These are phyloP conservation scores for Parotia lawesii DNA, from an alignment of 2,113 vertebrate species.

Conservation along the genomic window DNA sequence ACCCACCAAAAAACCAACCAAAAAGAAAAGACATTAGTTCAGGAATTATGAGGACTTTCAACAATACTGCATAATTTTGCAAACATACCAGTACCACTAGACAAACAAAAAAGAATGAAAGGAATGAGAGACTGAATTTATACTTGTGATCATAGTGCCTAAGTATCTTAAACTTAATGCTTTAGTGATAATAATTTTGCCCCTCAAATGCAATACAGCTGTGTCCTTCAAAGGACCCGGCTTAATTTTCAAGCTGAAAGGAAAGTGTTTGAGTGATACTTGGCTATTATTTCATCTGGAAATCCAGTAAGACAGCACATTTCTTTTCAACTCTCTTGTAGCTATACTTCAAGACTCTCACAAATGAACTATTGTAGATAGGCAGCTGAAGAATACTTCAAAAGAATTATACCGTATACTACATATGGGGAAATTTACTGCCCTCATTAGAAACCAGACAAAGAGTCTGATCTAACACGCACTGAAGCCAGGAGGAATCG, in stretches of 20 bases:
- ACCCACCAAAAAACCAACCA: not conserved
- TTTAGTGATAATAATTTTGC: constrained; percentile 59
- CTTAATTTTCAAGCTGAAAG: constrained; percentile 61
- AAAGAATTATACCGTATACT: constrained; percentile 48
- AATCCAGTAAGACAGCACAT: constrained; percentile 60
- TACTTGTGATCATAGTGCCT: constrained; percentile 20
- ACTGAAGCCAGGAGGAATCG: not conserved
- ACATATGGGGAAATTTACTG: constrained; percentile 46
- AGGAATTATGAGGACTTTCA: constrained; percentile 38
- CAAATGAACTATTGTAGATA: constrained; percentile 46
- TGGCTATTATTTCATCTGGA: constrained; percentile 70
- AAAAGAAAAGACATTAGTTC: not conserved
- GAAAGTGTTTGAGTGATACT: constrained; percentile 56
- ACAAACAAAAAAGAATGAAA: constrained; percentile 17
- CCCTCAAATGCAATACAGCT: constrained; percentile 66
- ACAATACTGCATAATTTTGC: constrained; percentile 28
- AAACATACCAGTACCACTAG: constrained; percentile 28
- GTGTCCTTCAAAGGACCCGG: constrained; percentile 59
- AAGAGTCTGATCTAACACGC: constrained; percentile 33
- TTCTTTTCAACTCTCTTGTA: constrained; percentile 44
- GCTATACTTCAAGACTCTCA: constrained; percentile 42
- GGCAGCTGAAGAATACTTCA: constrained; percentile 43
- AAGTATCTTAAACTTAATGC: constrained; percentile 55
- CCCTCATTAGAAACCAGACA: constrained; percentile 26
- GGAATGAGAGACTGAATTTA: constrained; percentile 49